A percentile compares a stretch with the other conserved stretches of the same genome.
These are phyloP conservation scores for Numida meleagris DNA, from an alignment of 2,113 vertebrate species.

Conservation along the genomic window DNA sequence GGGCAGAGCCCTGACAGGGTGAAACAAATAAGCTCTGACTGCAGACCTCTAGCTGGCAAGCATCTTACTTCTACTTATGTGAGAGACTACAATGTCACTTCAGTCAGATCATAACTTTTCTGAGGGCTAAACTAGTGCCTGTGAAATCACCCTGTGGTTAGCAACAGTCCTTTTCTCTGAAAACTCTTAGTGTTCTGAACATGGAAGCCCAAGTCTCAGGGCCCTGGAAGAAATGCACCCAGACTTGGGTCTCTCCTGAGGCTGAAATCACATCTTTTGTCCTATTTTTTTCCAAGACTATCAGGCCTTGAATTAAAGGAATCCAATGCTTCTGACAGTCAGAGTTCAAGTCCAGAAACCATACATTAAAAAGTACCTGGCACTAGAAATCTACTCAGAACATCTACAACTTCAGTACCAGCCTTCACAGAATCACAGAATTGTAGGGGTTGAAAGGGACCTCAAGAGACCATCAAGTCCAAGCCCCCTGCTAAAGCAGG, in stretches of 20 bases:
- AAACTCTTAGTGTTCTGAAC: background rate
- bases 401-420: background rate
- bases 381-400: background rate
- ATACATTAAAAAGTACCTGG: background rate
- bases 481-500: too few relatives aligned
- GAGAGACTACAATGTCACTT: background rate
- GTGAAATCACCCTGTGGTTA: background rate
- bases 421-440: background rate
- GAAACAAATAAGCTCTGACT: background rate
- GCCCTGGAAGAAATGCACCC: background rate
- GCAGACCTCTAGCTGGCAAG: background rate
- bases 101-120: background rate
- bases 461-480: too few relatives aligned
- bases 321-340: background rate
- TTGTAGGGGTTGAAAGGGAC: too few relatives aligned
- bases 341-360: background rate
- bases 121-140: accelerated
- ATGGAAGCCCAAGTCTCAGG: background rate
- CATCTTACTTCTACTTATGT: background rate
- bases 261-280: background rate
- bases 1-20: background rate
- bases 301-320: background rate
- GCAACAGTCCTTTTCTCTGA: background rate
- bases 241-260: background rate
- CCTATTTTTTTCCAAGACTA: background rate